Evolutionary conservation across 2,113 vertebrate species (phyloP), one percentile per base, ranked within the genome.

Genomic region (Salvelinus alpinus): DNA sequence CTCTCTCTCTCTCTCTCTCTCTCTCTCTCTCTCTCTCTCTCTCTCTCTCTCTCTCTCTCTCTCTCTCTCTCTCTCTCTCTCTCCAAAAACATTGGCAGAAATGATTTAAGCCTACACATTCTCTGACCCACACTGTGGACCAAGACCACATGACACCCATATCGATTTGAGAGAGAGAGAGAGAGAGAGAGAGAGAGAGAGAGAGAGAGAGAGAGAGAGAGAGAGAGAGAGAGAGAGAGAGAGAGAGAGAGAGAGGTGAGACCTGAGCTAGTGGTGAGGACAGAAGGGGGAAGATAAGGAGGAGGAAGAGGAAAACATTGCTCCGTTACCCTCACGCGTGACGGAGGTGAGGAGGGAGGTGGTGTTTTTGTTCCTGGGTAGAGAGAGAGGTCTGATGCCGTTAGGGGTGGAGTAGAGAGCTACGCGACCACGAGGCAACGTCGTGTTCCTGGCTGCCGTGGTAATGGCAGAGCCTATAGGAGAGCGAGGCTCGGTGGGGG

Each of bases 281-380:
- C 11, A 69, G 3, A 65, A 7, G 25, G 29, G 34, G 12, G 22
- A 34, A 20, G 25, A 77, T 29, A 78, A 25, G 38, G 38, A 78
- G 60, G 69, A 7, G 77, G 44, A 69, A 6, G 31, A 74, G 76
- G 64, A 60, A 81, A 25, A 44, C 16, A 83, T 68, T 76, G 54
- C 67, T 84, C 79, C 73, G 76, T 92, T 93, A 93, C 91, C 91
- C 75, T 82, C 79, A 77, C 82, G 73, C 76, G 73, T 88, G 87
- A 62, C 90, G 76, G 82, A 83, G 75, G 75, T 87, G 70, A 73
- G 82, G 80, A 88, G 82, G 34, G 87, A 81, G 82, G 85, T 81
- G 80, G 69, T 72, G 78, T 69, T 71, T 72, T 78, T 14, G 12
- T 54, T 82, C 85, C 83, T 90, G 84, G 86, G 79, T 66, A 74